Conservation (phyloP, 2,888 invertebrate genomes). For the Heliconius sara region DNA sequence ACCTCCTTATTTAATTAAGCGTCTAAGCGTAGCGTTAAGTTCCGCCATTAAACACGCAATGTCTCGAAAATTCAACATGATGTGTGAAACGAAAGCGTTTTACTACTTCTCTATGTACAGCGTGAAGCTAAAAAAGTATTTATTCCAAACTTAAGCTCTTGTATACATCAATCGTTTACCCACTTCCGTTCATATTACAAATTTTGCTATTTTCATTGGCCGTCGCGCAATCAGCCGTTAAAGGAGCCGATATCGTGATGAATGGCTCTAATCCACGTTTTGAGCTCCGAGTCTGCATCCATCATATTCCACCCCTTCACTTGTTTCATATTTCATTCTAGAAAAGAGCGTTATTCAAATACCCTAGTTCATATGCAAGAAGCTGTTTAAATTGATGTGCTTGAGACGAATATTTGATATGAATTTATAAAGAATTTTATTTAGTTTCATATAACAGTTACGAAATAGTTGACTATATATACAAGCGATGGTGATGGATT, state of each 20-base stretch:
- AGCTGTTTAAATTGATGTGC: slow-evolving; percentile 25
- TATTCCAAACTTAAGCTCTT: not conserved
- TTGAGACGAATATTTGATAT: slow-evolving; percentile 17
- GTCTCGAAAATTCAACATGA: not conserved
- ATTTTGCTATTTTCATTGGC: slow-evolving; percentile 26
- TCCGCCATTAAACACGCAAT: not conserved
- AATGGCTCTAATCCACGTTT: slow-evolving; percentile 58
- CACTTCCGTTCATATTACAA: slow-evolving; percentile 14
- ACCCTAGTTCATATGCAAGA: slow-evolving; percentile 21
- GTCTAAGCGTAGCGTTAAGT: not conserved
- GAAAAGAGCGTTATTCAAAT: slow-evolving; percentile 35
- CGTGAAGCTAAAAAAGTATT: not conserved
- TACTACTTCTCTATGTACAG: not conserved
- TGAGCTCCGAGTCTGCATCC: slow-evolving; percentile 54
- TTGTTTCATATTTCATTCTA: slow-evolving; percentile 52
- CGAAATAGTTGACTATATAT: too few species aligned
- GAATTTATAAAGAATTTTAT: slow-evolving; percentile 12
- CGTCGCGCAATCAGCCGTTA: slow-evolving; percentile 44
- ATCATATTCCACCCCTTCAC: slow-evolving; percentile 56
- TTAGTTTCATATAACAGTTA: not conserved
- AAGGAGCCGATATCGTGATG: slow-evolving; percentile 54
- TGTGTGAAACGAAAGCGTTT: not conserved
- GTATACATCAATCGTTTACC: not conserved
- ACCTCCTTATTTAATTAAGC: too few species aligned
- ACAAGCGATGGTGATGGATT: not conserved